Percentiles rank a stretch among this genome's conserved stretches.
phyloP scores from a whole-genome alignment of 2,797 vertebrate species.

The Pseudocheirus occidentalis region DNA sequence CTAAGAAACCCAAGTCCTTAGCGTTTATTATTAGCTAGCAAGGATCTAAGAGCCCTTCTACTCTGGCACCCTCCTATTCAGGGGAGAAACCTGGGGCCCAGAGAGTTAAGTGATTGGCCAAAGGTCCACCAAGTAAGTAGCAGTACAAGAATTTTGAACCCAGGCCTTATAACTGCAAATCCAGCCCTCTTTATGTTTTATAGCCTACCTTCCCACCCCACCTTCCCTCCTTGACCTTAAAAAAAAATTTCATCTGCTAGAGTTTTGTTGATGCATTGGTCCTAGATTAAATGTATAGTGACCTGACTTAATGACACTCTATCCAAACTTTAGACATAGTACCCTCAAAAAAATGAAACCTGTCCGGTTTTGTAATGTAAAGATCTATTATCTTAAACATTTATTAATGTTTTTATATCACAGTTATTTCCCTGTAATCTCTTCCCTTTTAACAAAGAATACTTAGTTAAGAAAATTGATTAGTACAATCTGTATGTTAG shows the following conservation, averaged over 20 bases:
- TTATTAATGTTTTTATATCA: neutral
- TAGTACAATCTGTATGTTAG: neutral
- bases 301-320: neutral
- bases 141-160: neutral
- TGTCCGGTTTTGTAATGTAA: neutral
- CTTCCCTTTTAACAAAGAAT: neutral
- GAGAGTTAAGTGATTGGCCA: neutral
- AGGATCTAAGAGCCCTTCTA: neutral
- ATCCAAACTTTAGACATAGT: neutral
- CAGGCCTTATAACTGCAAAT: neutral
- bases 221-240: neutral
- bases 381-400: neutral
- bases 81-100: neutral
- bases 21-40: neutral
- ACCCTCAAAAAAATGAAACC: neutral
- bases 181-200: neutral
- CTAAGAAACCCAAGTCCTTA: neutral
- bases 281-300: neutral
- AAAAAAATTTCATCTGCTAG: neutral
- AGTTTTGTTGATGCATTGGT: neutral
- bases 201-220: neutral
- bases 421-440: neutral
- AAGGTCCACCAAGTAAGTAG: neutral
- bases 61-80: neutral
- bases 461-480: neutral